Base-by-base conservation (phyloP, 64 coral and sea anemone species). In the Stylophora pistillata region DNA sequence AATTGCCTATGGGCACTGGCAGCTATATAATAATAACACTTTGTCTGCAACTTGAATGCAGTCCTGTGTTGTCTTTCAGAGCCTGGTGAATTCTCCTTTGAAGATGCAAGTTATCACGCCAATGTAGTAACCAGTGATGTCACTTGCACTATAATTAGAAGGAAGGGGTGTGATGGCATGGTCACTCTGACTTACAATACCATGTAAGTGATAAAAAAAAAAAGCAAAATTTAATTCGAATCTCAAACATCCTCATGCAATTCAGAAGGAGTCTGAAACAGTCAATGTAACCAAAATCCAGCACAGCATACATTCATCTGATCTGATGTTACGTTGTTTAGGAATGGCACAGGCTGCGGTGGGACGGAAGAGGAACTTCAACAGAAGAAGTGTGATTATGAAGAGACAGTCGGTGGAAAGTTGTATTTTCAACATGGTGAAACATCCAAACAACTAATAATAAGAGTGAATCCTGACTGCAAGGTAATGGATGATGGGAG, bases 341-440 rank as follows among this genome's bases (percentile, higher is more conserved):
- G 94, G 76, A 93, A 96, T 47, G 94, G 94, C 4, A 96, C 94
- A 6, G 94, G 86, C 10, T 55, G 72, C 0, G 94, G 94, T 15
- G 81, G 90, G 1, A 89, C 80, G 37, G 54, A 56, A 53, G 76
- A 93, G 3, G 91, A 96, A 16, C 56, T 93, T 16, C 76, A 87
- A 21, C 37, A 58, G 72, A 75, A 64, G 16, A 65, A 72, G 74
- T 96, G 95, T 41, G 95, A 96, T 23, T 96, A 85, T 53, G 82
- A 96, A 58, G 71, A 74, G 16, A 81, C 73, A 34, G 14, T 56
- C 14, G 78, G 90, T 17, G 86, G 76, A 13, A 80, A 73, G 55
- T 65, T 96, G 33, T 29, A 76, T 23, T 96, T 96, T 87, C 95
- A 96, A 76, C 95, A 96, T 87, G 95, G 95, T 66, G 95, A 96